Base-by-base conservation (phyloP, 2,797 vertebrate genomes). In the Gobionotothen gibberifrons region DNA sequence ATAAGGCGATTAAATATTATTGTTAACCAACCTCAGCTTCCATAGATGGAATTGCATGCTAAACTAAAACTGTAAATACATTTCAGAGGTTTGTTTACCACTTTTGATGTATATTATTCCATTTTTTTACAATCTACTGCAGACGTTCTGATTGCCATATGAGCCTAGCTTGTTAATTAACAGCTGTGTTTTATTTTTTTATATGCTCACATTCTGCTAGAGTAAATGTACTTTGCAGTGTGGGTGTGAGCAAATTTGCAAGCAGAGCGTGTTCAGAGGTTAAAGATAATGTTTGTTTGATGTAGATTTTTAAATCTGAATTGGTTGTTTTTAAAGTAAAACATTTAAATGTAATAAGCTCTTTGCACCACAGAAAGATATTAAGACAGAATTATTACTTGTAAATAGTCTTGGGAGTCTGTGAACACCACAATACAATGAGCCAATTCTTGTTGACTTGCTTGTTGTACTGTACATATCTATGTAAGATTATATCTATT, bases 231-330 rank as follows among this genome's bases (percentile, higher is more conserved):
- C 10, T 43, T 43, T 0, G 44, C 11, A 57, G 19, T 49, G 32
- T 81, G 52, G 15, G 67, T 46, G 47, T 54, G 51, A 39, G 42
- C 14, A 43, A 52, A 63, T 48, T 48, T 49, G 47, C 6, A 46
- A 46, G 51, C 48, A 29, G 42, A 42, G 11, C 17, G 0, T 52
- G 21, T 43, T 64, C n/a, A 32, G 14, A 51, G 52, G 15, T 22
- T 60, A 4, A 65, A 60, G 10, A 22, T 22, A 8, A 2, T 46
- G n/a, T 48, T 48, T 36, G 13, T 42, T 56, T 44, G 19, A 65
- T 53, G 14, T 13, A 4, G 43, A 46, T 44, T 14, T 47, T 44
- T 12, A 46, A 67, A 19, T 62, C 47, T 4, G 1, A 17, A 29
- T 42, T 36, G 15, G 5, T 16, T 56, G 7, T 57, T 56, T 73